Evolutionary conservation across 2,888 invertebrate species (phyloP), one percentile per base, ranked within the genome.

Genomic region (Mythimna impura): DNA sequence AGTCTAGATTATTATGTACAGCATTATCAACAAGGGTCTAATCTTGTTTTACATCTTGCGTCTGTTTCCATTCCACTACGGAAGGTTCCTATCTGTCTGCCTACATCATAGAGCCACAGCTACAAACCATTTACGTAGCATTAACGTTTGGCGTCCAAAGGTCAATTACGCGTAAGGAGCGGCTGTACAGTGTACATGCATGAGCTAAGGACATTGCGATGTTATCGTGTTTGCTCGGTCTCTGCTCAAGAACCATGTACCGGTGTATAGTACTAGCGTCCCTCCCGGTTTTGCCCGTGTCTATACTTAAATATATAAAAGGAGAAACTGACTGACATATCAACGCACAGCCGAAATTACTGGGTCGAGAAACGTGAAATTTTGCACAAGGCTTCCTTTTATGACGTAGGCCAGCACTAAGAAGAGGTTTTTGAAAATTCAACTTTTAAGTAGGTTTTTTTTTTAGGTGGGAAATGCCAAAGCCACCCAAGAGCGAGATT

Each of bases 201-300:
- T 64, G 70, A 68, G 43, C 58, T 80, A 65, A 83, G 67, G 69
- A 66, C 83, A 72, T 83, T 75, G 73, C 62, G 62, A 81, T 75
- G 81, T 81, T 68, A 72, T 83, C 67, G 66, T 72, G 67, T 80
- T 73, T 72, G 67, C 67, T 54, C 34, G 66, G 25, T 36, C 36
- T 20, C 40, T 55, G 22, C 40, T 58, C 34, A 66, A 60, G 10
- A 8, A n/a, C 10, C n/a, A 25, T 57, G 47, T 70, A 47, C 36
- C 17, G 34, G 34, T 66, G 1, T 40, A 22, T 40, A 8, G 22
- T 40, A 22, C 17, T 58, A 58, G 36, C 8, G 20, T 9, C 4
- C 5, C 10, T 20, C 4, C 5, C 34, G 34, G 58, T 34, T 30
- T 57, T 57, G 8, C 7, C 2, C 17, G 30, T 7, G 14, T 52